Percentiles rank a stretch among this genome's conserved stretches.
phyloP scores from a whole-genome alignment of 1,140 invertebrate genomes.

The Forficula auricularia region DNA sequence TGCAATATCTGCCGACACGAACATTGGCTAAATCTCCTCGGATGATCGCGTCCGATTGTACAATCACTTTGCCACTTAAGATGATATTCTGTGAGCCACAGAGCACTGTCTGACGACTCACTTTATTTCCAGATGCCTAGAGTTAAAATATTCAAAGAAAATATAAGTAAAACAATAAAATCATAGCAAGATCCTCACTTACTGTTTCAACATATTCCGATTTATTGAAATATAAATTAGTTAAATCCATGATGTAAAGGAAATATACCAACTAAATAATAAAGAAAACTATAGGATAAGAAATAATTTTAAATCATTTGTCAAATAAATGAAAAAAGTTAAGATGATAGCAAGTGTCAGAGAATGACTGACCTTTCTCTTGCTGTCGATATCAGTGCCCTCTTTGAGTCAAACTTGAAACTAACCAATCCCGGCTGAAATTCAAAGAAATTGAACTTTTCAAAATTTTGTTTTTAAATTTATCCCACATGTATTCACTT shows the following conservation, averaged over 20 bases:
- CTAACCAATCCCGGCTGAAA: too few relatives aligned
- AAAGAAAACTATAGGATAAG: too few relatives aligned
- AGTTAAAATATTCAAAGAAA: slow-evolving; percentile 22
- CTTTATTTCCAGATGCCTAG: slow-evolving; percentile 88
- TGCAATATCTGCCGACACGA: slow-evolving; percentile 83
- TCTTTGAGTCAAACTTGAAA: too few relatives aligned
- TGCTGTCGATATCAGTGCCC: too few relatives aligned
- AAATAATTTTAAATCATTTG: too few relatives aligned
- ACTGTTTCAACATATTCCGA: slow-evolving; percentile 91
- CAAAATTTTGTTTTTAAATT: too few relatives aligned
- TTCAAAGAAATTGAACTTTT: too few relatives aligned
- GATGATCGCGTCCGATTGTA: slow-evolving; percentile 90
- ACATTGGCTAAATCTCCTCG: slow-evolving; percentile 93
- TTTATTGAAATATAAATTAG: slow-evolving; percentile 74
- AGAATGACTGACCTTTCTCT: too few relatives aligned
- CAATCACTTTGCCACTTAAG: slow-evolving; percentile 93
- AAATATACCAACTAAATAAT: too few relatives aligned
- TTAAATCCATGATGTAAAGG: slow-evolving; percentile 70
- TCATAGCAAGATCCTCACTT: slow-evolving; percentile 20
- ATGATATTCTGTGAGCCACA: slow-evolving; percentile 98
- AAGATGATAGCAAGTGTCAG: too few relatives aligned
- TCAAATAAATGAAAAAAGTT: too few relatives aligned
- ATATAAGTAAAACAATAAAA: slow-evolving; percentile 1
- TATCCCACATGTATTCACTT: too few relatives aligned
- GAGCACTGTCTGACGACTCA: slow-evolving; percentile 81